Base-by-base conservation (phyloP, 1,140 invertebrate genomes). In the Tenebrio molitor region DNA sequence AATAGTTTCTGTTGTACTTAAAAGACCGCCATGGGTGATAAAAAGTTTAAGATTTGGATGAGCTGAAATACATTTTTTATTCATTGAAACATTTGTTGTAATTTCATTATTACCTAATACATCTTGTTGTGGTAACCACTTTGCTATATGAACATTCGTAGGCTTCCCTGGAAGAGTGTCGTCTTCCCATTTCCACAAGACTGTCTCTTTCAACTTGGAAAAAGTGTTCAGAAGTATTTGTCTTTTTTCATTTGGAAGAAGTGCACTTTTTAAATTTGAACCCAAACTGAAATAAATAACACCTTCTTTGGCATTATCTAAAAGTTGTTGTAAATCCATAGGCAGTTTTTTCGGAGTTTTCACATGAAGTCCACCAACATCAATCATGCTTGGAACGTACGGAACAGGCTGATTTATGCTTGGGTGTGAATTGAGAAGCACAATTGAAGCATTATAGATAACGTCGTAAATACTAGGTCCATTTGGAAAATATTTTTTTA, bases 41-140 rank as follows among this genome's bases (percentile, higher is more conserved):
- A 94, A 92, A 0, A 86, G 83, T 76, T 87, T 87, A 1, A 91
- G 83, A 72, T 92, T 92, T 1, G 85, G 84, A 83, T 93, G 91
- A 8, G 77, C 83, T 77, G 82, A 65, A 73, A 81, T 34, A 87
- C 91, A 3, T 39, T n/a, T 25, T 42, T 21, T 8, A 14, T 1
- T 16, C 41, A 16, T 16, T 16, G 16, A 44, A 16, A 10, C 15
- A 14, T 44, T 16, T 7, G 2, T 66, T 41, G 10, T 33, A 33
- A 33, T 33, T 33, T 33, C 10, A 33, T 33, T 10, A 17, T 69
- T 71, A 91, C 90, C 87, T 73, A 92, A 81, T 72, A 92, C 84
- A 77, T 91, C 91, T 69, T 87, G 88, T 77, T 94, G 91, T 0
- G 91, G 91, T 1, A 92, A 80, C 91, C 92, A 93, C 41, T 87